phyloP scores from a whole-genome alignment of 2,113 vertebrate genomes.

The Brachypteracias leptosomus region DNA sequence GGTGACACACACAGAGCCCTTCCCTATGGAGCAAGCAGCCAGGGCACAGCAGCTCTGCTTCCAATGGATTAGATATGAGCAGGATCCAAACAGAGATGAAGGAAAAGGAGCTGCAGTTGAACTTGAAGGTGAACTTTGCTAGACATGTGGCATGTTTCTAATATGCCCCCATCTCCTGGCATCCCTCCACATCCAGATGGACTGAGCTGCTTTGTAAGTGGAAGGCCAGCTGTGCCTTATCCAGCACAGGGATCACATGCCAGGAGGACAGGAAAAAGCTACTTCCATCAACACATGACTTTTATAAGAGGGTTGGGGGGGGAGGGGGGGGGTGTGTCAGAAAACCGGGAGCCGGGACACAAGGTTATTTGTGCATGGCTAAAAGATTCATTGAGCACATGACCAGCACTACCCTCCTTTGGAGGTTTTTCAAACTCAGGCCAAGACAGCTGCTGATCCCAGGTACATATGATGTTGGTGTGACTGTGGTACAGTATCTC shows the following conservation, averaged over 20 bases:
- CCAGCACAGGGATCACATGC: neutral
- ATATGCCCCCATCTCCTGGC: neutral
- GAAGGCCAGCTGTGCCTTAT: neutral
- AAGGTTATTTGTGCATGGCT: neutral
- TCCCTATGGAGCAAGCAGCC: neutral
- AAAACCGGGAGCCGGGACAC: neutral
- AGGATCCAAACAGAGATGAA: neutral
- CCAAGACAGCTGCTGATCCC: neutral
- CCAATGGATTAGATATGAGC: fast-evolving
- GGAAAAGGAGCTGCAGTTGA: neutral
- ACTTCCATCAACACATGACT: neutral
- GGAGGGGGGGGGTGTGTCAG: neutral
- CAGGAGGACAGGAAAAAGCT: neutral
- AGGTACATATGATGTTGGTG: neutral
- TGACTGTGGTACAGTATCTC: neutral
- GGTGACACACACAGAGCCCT: neutral
- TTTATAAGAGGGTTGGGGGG: neutral
- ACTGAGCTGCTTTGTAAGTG: fast-evolving
- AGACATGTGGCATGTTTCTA: neutral
- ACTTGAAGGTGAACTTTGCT: neutral
- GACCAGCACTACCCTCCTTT: neutral
- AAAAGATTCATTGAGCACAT: neutral
- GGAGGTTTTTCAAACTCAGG: neutral
- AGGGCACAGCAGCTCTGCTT: neutral
- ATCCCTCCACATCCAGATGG: neutral